These are phyloP conservation scores for Physeter macrocephalus DNA, from an alignment of 2,113 vertebrate species.

Conservation along the genomic window DNA sequence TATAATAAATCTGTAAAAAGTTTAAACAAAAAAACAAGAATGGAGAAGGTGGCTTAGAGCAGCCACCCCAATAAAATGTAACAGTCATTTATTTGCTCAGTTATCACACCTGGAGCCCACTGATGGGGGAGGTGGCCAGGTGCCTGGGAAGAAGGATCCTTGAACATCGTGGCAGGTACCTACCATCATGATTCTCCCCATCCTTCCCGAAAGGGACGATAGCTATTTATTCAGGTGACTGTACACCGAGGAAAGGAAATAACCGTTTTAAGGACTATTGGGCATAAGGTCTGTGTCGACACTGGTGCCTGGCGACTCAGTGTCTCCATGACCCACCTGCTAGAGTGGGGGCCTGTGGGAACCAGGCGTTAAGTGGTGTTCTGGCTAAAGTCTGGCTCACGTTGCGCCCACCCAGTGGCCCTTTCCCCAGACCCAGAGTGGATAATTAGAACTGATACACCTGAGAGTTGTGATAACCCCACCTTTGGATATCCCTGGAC, in stretches of 20 bases:
- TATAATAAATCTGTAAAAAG: background rate
- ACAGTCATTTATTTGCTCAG: background rate
- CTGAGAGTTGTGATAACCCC: background rate
- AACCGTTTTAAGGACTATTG: accelerated
- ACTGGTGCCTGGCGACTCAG: background rate
- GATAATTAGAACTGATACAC: background rate
- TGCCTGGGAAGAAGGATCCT: background rate
- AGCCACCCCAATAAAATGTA: background rate
- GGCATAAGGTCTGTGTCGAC: background rate
- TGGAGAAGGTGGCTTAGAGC: background rate
- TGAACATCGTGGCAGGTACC: accelerated
- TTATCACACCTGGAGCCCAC: background rate
- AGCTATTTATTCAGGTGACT: no score
- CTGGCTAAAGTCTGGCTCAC: background rate
- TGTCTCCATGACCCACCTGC: no score
- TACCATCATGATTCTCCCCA: accelerated
- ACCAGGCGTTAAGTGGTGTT: background rate
- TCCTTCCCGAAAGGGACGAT: background rate
- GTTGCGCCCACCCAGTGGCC: accelerated
- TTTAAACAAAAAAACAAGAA: background rate
- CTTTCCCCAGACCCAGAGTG: background rate
- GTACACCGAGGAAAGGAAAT: background rate
- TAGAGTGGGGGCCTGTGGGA: background rate
- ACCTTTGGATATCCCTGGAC: background rate
- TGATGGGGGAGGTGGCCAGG: background rate